Evolutionary conservation across 2,888 invertebrate species (phyloP).

Genomic region (Drosophila mercatorum): DNA sequence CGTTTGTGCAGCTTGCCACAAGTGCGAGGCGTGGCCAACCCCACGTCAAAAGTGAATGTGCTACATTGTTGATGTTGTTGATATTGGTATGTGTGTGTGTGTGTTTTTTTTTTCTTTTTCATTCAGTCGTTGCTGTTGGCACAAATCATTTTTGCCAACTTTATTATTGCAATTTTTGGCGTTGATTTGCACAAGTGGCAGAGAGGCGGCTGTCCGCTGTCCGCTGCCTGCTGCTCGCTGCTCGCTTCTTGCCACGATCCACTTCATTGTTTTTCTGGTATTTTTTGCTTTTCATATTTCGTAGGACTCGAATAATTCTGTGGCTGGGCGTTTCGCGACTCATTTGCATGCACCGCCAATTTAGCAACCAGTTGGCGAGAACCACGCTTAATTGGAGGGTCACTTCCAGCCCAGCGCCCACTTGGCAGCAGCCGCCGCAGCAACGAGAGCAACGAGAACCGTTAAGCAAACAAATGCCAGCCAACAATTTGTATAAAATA

Average conservation of each 20-base stretch:
- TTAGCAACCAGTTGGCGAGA: constrained; percentile 61
- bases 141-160: constrained; percentile 64
- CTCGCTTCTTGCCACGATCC: constrained; percentile 38
- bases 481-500: constrained; percentile 58
- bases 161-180: constrained; percentile 68
- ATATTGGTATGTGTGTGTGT: not conserved
- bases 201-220: constrained; percentile 36
- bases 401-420: constrained; percentile 50
- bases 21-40: constrained; percentile 62
- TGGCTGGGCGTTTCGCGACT: constrained; percentile 33
- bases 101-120: constrained; percentile 2
- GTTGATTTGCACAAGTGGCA: constrained; percentile 57
- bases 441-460: constrained; percentile 14
- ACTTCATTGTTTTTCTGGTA: constrained; percentile 9
- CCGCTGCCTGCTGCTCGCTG: constrained; percentile 41
- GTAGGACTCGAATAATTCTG: constrained; percentile 52
- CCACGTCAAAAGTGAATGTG: constrained; percentile 76
- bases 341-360: constrained; percentile 63
- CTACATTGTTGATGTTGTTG: constrained; percentile 34
- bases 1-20: constrained; percentile 52
- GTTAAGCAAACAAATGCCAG: constrained; percentile 57
- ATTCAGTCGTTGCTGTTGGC: constrained; percentile 14
- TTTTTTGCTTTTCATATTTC: constrained; percentile 49
- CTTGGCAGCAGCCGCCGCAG: constrained; percentile 16
- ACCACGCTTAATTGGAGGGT: constrained; percentile 61